Evolutionary conservation across 2,888 invertebrate species (phyloP).

Genomic region (Balanococcus diminutus): DNA sequence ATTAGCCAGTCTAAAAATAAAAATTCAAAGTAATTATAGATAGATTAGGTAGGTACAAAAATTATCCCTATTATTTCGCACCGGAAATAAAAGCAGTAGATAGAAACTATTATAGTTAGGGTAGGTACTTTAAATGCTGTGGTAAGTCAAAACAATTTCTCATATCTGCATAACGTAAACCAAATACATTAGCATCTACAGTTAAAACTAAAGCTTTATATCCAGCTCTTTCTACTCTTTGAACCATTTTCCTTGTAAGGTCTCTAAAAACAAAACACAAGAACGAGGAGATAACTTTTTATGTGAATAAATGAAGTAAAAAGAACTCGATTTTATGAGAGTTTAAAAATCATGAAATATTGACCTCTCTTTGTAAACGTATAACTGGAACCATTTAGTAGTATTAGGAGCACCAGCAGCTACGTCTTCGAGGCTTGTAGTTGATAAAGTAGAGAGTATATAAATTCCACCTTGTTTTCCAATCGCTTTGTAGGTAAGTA

Average conservation of each 20-base stretch:
- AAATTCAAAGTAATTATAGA: not conserved
- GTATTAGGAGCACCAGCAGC: constrained; percentile 76
- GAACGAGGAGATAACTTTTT: not conserved
- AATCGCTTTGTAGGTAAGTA: constrained; percentile 69
- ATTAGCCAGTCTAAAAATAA: constrained; percentile 74
- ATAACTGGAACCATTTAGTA: constrained; percentile 89
- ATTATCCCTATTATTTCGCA: not conserved
- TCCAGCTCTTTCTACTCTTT: constrained; percentile 80
- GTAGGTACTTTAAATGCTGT: constrained; percentile 72
- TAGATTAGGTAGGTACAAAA: not conserved
- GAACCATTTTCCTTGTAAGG: constrained; percentile 74
- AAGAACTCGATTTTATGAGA: no score
- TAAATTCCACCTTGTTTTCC: constrained; percentile 76
- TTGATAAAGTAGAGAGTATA: constrained; percentile 84
- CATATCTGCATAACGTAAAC: constrained; percentile 79
- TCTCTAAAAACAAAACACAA: constrained; percentile 63
- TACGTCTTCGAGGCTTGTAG: constrained; percentile 86
- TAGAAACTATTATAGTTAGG: not conserved
- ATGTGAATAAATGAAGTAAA: no score
- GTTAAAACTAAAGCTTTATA: constrained; percentile 86
- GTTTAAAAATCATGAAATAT: not conserved
- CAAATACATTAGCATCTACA: constrained; percentile 87
- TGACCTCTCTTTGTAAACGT: constrained; percentile 83
- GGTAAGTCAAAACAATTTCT: constrained; percentile 85
- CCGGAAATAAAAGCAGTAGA: no score